A percentile compares a stretch with the other conserved stretches of the same genome.
phyloP scores from a whole-genome alignment of 2,113 vertebrate species.

The Bos taurus region DNA sequence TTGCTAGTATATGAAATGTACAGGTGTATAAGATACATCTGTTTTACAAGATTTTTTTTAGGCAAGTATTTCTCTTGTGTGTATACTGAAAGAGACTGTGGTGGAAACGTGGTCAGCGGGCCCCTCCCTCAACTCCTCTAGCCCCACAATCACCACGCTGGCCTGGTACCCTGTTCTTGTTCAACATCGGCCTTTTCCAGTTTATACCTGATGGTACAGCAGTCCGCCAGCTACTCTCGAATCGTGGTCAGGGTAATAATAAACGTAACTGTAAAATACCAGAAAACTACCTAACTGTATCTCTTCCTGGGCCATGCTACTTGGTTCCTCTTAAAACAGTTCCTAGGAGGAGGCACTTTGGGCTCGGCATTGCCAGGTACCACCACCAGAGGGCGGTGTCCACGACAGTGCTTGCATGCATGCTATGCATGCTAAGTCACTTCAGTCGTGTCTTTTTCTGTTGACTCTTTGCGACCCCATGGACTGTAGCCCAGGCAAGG shows the following conservation, averaged over 20 bases:
- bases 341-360: fast-evolving
- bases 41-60: background rate
- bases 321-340: no score
- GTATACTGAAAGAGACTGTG: fast-evolving
- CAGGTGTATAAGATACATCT: background rate
- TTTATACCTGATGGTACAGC: background rate
- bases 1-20: background rate
- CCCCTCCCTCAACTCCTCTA: background rate
- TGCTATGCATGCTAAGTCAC: background rate
- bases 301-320: fast-evolving
- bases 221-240: no score
- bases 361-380: fast-evolving
- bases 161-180: background rate
- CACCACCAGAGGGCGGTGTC: background rate
- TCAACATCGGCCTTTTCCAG: background rate
- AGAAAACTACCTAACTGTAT: fast-evolving
- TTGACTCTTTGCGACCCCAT: background rate
- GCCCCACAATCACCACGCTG: fast-evolving
- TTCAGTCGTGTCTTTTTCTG: fast-evolving
- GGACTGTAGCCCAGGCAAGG: background rate
- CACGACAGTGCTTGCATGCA: background rate
- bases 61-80: background rate
- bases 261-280: fast-evolving
- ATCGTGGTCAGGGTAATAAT: background rate
- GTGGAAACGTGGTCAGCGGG: fast-evolving